Base-by-base conservation (phyloP, 2,797 vertebrate species). In the Gobio occitaniae region DNA sequence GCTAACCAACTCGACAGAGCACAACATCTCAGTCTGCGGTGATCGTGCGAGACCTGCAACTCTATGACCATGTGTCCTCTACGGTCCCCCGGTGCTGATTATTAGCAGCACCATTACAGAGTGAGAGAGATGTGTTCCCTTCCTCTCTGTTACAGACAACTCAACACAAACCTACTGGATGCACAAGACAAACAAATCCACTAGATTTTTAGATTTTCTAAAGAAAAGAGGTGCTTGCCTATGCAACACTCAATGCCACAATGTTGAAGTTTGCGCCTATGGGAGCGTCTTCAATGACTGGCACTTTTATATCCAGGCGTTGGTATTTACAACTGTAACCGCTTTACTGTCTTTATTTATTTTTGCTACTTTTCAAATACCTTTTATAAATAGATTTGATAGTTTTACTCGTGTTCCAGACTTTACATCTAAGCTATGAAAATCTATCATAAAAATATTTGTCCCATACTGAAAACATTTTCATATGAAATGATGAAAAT, bases 21-120 rank as follows among this genome's bases (percentile, higher is more conserved):
- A 17, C 32, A 29, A 5, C 25, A 72, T 79, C 47, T 69, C 59
- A 74, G 63, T 87, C 86, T 87, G 61, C 13, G 85, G 54, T 32
- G 66, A 44, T 70, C 47, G 16, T 50, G 38, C 19, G 19, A 68
- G 61, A 71, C 82, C 71, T 74, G 32, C 50, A 2, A 29, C 71
- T 80, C 75, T 71, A 69, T 56, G 38, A 74, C 63, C n/a, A n/a
- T 19, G 29, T 38, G 69, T 86, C 80, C 84, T 88, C 72, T 78
- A 29, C 4, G 12, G 11, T 79, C 25, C 68, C 68, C 56, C 12
- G 9, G 29, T 71, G 87, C 17, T 66, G 82, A 76, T 70, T 47
- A 70, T 70, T 47, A 68, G 19, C 36, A 32, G 36, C 47, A 21
- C 21, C 15, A 47, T 59, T 50, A 80, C 32, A 36, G 54, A 75